Evolutionary conservation across 2,888 invertebrate species (phyloP).

Genomic region (Limnephilus auricula): DNA sequence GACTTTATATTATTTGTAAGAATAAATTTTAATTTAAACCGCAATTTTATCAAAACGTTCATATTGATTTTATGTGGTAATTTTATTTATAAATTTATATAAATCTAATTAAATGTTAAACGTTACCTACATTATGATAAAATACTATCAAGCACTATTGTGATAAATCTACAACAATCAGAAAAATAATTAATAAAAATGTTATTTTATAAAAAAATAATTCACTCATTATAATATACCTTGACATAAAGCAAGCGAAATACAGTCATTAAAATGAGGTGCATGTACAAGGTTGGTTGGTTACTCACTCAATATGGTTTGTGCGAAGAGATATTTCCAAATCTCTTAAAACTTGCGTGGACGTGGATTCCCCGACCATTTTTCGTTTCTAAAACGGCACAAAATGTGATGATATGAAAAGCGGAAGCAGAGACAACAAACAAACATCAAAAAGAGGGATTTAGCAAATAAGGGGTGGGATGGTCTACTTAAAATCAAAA

Average conservation of each 20-base stretch:
- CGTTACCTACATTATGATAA: neutral
- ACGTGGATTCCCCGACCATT: conserved; percentile 97
- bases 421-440: conserved; percentile 26
- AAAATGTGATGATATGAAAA: conserved; percentile 47
- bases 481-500: neutral
- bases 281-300: conserved; percentile 6
- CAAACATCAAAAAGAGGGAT: neutral
- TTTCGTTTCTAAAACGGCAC: conserved; percentile 91
- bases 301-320: conserved; percentile 97
- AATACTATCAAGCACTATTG: neutral
- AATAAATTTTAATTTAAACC: neutral
- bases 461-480: neutral
- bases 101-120: neutral
- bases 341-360: conserved; percentile 98
- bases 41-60: neutral
- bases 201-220: neutral
- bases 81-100: neutral
- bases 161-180: neutral
- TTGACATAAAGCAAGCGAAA: neutral
- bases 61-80: neutral
- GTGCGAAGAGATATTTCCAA: conserved; percentile 98
- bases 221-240: neutral
- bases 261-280: neutral
- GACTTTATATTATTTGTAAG: too few relatives aligned
- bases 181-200: neutral